Conservation (phyloP, 2,888 invertebrate species). For the Glyphotaelius pellucidus region DNA sequence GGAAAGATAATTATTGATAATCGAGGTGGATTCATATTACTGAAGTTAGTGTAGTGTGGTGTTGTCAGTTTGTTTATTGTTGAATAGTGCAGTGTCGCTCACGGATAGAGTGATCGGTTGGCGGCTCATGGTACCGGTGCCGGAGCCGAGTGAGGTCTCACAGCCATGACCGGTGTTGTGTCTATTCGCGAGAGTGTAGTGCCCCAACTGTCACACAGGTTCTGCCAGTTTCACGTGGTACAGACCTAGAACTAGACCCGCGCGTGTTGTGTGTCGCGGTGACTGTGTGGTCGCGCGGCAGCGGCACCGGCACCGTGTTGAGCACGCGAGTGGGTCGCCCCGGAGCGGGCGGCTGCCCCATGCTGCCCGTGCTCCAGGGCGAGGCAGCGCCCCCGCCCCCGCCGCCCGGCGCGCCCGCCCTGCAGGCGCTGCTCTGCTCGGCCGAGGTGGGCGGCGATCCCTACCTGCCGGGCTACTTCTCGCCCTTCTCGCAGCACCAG, state of each 20-base stretch:
- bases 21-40: background rate
- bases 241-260: conserved; percentile 47
- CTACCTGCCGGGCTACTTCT: conserved; percentile 72
- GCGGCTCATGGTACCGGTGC: conserved; percentile 4
- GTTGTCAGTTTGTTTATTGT: background rate
- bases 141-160: background rate
- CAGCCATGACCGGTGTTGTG: conserved; percentile 38
- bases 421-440: conserved; percentile 73
- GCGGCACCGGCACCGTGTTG: conserved; percentile 66
- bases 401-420: conserved; percentile 74
- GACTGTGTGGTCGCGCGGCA: conserved; percentile 55
- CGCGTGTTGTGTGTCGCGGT: background rate
- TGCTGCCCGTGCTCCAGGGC: conserved; percentile 76
- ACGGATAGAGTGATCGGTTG: conserved; percentile 2
- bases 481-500: conserved; percentile 55
- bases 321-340: conserved; percentile 55
- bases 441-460: conserved; percentile 75
- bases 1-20: background rate
- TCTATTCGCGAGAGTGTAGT: conserved; percentile 23
- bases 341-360: conserved; percentile 68
- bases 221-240: conserved; percentile 65
- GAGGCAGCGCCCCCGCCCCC: conserved; percentile 73
- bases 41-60: background rate
- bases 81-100: conserved; percentile 23
- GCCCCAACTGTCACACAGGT: conserved; percentile 59